Evolutionary conservation across 2,797 vertebrate genomes (phyloP), one percentile per base, ranked within the genome.

Genomic region (Coreius guichenoti): DNA sequence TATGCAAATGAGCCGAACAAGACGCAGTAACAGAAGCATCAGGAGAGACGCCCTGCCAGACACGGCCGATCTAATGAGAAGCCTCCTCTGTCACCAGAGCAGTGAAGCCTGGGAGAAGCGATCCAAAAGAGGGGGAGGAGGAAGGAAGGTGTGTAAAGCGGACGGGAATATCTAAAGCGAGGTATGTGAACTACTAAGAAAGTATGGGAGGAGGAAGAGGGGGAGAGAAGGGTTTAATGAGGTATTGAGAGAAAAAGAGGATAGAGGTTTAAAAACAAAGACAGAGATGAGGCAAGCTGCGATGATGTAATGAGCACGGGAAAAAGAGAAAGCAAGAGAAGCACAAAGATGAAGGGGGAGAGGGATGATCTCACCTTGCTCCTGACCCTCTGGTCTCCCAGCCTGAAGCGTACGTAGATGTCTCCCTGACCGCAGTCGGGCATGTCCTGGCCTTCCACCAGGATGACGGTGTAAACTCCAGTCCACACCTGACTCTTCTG

Each of bases 331-430:
- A 75, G 61, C 39, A 67, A 8, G 61, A 29, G 16, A 39, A 36
- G 47, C 23, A 54, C 36, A 56, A 36, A 65, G 58, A 65, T 14
- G 36, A 54, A 4, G n/a, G 16, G 23, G 51, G 23, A 80, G 26
- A 11, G 26, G 16, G 29, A 75, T 36, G 58, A 81, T 51, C 87
- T 90, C 91, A 99, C 98, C 97, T 98, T 99, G 93, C 98, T 99
- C 86, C 95, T 98, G 92, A 97, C 98, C 91, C 96, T 97, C 92
- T 99, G 97, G 84, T 98, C 96, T 49, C 97, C 95, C 31, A 99
- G 92, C 91, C 96, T 96, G 89, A 98, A 97, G 89, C 96, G 95
- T 76, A 98, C 97, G 49, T 97, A 99, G 87, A 97, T 88, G 86
- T 98, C 97, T 6, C 95, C 94, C 26, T 95, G 89, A 68, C 94